A percentile compares a stretch with the other conserved stretches of the same genome.
Conservation (phyloP, 2,113 vertebrate species). For the Craseonycteris thonglongyai region DNA sequence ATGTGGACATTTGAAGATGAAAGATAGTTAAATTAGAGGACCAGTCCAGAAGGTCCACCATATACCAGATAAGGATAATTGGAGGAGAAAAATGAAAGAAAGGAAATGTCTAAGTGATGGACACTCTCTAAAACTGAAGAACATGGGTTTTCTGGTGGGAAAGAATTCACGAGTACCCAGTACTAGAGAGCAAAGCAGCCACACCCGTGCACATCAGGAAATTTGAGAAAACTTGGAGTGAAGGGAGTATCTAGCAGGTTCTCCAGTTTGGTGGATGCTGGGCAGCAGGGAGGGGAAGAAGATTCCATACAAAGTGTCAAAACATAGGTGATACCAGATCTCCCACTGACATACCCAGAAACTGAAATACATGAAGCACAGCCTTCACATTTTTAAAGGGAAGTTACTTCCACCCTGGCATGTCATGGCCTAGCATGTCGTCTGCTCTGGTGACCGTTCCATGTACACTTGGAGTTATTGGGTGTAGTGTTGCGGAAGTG, state of each 20-base stretch:
- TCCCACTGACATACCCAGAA: neutral
- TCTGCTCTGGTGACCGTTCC: neutral
- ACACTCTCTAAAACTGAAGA: neutral
- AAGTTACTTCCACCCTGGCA: neutral
- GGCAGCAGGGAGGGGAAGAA: too few species aligned
- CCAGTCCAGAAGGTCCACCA: neutral
- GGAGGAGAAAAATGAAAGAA: neutral
- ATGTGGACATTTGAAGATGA: neutral
- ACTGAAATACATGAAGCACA: neutral
- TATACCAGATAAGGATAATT: neutral
- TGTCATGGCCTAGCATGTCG: neutral
- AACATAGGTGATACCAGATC: accelerated
- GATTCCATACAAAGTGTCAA: neutral
- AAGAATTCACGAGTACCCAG: neutral
- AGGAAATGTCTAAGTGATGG: neutral
- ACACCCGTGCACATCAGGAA: accelerated
- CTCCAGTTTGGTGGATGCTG: accelerated
- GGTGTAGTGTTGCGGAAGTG: neutral
- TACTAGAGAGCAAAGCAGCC: neutral
- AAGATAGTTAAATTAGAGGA: too few species aligned
- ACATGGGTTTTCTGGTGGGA: neutral
- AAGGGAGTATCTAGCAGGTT: accelerated
- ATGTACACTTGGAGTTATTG: neutral
- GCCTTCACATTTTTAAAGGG: neutral
- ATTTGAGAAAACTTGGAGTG: neutral